Conservation (phyloP, 2,797 vertebrate genomes). For the Ispidina picta region DNA sequence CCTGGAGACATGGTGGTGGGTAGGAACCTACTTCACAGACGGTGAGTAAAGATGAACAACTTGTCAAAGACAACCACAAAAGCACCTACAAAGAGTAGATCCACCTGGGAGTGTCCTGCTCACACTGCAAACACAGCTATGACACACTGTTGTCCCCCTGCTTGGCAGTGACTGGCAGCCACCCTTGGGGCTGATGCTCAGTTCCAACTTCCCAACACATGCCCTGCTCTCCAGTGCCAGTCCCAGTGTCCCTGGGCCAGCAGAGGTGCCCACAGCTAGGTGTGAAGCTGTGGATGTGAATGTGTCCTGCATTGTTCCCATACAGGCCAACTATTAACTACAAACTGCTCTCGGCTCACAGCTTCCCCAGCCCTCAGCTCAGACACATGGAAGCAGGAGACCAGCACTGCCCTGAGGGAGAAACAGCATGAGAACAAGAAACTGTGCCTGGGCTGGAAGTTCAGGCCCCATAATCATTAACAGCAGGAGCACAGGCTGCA, state of each 20-base stretch:
- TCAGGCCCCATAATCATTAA: background rate
- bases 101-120: background rate
- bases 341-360: background rate
- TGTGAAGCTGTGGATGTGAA: background rate
- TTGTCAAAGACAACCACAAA: background rate
- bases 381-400: background rate
- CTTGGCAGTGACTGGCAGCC: background rate
- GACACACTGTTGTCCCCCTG: background rate
- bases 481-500: background rate
- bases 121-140: background rate
- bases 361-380: background rate
- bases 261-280: background rate
- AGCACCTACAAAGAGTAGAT: background rate
- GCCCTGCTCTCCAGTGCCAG: background rate
- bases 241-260: background rate
- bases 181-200: accelerated
- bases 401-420: background rate
- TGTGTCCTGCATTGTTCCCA: accelerated
- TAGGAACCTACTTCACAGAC: background rate
- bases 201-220: background rate
- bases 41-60: background rate
- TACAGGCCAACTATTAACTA: background rate
- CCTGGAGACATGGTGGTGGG: background rate
- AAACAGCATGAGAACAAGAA: background rate
- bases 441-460: background rate